Base-by-base conservation (phyloP, 2,888 invertebrate species). In the Willowsia nigromaculata region DNA sequence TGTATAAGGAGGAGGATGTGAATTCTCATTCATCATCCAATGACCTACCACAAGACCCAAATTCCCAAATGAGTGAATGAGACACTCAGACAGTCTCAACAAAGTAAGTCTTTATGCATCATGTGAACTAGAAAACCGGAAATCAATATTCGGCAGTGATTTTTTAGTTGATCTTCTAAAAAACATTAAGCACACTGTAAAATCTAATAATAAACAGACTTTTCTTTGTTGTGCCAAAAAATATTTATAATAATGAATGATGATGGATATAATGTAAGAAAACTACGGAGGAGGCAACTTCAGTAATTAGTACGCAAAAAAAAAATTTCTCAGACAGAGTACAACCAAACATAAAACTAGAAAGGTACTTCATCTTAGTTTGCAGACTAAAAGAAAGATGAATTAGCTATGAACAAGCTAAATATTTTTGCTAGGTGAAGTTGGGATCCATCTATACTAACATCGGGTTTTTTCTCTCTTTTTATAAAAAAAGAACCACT, bases 1-100 rank as follows among this genome's bases (percentile, higher is more conserved):
- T 11, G 11, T 2, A 43, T 22, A 27, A 2, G 22, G n/a, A 27
- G 22, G 50, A 50, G 50, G 47, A 76, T 76, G 47, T 47, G 47
- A n/a, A 74, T 74, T 25, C 47, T 53, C 80, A 80, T 74, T 74
- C 86, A 59, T 71, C 62, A 74, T 82, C 74, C 50, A 62, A 74
- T 62, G 88, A 82, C 88, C 88, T 88, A 88, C 81, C 62, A 76
- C 88, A 88, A 88, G 50, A 82, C 65, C 82, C 40, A 43, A 65
- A 65, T 82, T 82, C 65, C n/a, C 62, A 43, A 40, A 33, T 76
- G 56, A 80, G 59, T 37, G 37, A 59, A 7, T 30, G 65, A 2
- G 65, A 76, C 76, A 74, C 0, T 13, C 47, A 13, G 7, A 74
- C 43, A 53, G 30, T 27, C 71, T 71, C 71, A 71, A 71, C 76